Base-by-base conservation (phyloP, 2,888 invertebrate genomes). In the Eupithecia subumbrata region DNA sequence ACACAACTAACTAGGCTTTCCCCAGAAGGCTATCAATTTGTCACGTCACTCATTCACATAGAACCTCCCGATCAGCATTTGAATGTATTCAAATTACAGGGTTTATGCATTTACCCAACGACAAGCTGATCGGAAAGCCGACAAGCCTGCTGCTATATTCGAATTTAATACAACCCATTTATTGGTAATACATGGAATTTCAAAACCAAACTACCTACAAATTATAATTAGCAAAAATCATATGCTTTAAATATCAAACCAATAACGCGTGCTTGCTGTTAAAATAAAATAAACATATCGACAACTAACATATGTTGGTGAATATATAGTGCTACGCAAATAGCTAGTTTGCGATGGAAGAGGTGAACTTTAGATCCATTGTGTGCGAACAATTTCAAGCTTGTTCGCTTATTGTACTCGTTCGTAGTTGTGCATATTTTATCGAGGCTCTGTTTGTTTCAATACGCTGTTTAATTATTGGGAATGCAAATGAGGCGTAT, bases 341-440 rank as follows among this genome's bases (percentile, higher is more conserved):
- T 68, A 68, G 4, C 40, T 40, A 40, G 67, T 37, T 37, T 40
- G 67, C 12, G 25, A 68, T 14, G 12, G 43, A 40, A 43, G 43
- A 14, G 25, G n/a, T 40, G 40, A 40, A 66, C 66, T 67, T 67
- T 22, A 5, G 12, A 43, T 67, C n/a, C 67, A 43, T 67, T 67
- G 40, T 67, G 43, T 43, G 67, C 43, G 12, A 68, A 45, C n/a
- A 25, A 43, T 45, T 43, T 40, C 40, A n/a, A 43, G 5, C 25
- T 67, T 66, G 18, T 66, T 43, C 67, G 37, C 43, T 12, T 45
- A 43, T 45, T 68, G 68, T 68, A 22, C 43, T 68, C 43, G 25
- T 43, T 45, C 68, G 68, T 40, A 67, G n/a, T 43, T 68, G 14
- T 68, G 43, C 43, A 45, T 43, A 68, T 68, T 68, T 68, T 45